Base-by-base conservation (phyloP, 2,888 invertebrate genomes). In the Stenichneumon culpator region DNA sequence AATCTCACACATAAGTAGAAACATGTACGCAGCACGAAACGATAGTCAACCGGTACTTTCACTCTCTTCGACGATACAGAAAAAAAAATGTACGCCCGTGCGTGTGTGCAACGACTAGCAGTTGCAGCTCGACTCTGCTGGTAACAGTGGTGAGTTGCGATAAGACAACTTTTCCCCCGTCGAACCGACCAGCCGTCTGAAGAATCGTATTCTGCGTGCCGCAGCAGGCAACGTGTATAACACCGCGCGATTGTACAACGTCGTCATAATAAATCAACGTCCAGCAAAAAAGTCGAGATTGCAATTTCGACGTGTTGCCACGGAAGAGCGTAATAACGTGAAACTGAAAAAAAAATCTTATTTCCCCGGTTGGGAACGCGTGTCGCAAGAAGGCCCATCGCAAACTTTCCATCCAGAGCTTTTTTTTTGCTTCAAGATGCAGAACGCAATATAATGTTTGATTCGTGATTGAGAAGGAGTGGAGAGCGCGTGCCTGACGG, bases 211-310 rank as follows among this genome's bases (percentile, higher is more conserved):
- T 54, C 28, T 39, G 67, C 36, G 44, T 63, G 32, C 28, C 14
- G 16, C 63, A 16, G 63, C 28, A 54, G 57, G 28, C 16, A 50
- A 69, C 28, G 47, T 32, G 44, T 50, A 11, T 67, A 54, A 57
- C 36, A 84, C 54, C 50, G 77, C 57, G 57, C 85, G 60, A 86
- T 83, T 85, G 75, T 86, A 73, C 50, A 19, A 44, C 73, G 75
- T 78, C 83, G 82, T 85, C 80, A 79, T 80, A 87, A 87, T 88
- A 86, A 88, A 88, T 87, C 86, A 86, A 88, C 83, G 77, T 82
- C 83, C 80, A 75, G 79, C 54, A 50, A 47, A 32, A 65, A 52
- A 81, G 60, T 79, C 60, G 79, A 84, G 75, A 82, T 84, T 79
- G 82, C 67, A 65, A 78, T 86, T 87, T 86, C 74, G 81, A 85